Conservation (phyloP, 2,113 vertebrate species). For the Dryoscopus gambensis region DNA sequence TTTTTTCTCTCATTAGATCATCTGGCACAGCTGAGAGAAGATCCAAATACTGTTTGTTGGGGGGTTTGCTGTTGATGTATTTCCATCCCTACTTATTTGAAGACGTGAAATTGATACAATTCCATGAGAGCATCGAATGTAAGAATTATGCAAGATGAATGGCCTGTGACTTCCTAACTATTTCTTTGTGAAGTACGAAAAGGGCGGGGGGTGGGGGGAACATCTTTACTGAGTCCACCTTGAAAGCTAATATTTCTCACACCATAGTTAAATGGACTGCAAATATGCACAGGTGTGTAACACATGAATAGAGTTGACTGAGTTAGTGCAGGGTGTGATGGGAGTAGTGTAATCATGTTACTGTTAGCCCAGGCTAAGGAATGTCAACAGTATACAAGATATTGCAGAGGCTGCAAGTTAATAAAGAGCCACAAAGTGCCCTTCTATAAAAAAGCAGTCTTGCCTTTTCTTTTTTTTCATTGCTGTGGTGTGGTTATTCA, state of each 20-base stretch:
- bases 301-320: constrained; percentile 20
- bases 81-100: not conserved
- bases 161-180: not conserved
- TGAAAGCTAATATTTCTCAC: constrained; percentile 49
- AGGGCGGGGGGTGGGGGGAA: not conserved
- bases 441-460: not conserved
- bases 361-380: constrained; percentile 37
- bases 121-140: not conserved
- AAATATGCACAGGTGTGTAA: constrained; percentile 62
- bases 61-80: not conserved
- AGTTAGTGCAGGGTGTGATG: constrained; percentile 5
- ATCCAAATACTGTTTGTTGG: not conserved
- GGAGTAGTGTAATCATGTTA: not conserved
- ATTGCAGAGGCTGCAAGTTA: not conserved
- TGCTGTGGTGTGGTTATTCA: not conserved
- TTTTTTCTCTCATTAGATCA: not conserved
- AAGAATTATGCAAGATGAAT: not conserved
- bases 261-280: constrained; percentile 14
- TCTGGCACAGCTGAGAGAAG: not conserved
- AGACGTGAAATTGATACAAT: not conserved
- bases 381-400: constrained; percentile 54
- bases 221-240: not conserved
- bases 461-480: not conserved
- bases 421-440: not conserved
- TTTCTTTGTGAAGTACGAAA: not conserved